Base-by-base conservation (phyloP, 1,140 invertebrate genomes). In the Zaprionus kolodkinae region DNA sequence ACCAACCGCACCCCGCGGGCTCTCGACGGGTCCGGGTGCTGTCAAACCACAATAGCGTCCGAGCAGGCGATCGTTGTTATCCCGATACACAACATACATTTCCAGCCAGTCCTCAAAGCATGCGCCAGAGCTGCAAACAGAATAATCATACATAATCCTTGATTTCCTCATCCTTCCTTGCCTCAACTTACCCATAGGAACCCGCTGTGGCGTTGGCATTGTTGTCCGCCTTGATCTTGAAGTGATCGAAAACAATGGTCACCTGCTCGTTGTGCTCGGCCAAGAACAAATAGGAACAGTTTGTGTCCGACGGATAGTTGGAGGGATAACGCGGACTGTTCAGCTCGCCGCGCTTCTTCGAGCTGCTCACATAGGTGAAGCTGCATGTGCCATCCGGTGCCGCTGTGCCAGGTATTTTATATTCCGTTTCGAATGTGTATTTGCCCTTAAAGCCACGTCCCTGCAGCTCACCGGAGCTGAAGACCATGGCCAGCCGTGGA, bases 321-420 rank as follows among this genome's bases (percentile, higher is more conserved):
- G 96, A 96, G 81, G 98, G 98, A 95, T 99, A 97, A 48, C 98
- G 95, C 11, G 98, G 98, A 15, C 98, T 99, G 93, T 99, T 99
- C 92, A 99, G 97, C 79, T 97, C 96, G 15, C 98, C 98, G 57
- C 95, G 94, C 92, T 98, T 98, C 78, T 95, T 95, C 48, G 96
- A 96, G 70, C 95, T 95, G 93, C 97, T 98, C 64, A 95, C 94
- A 93, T 99, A 99, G 0, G 96, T 96, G 93, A 99, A 99, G 52
- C 95, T 95, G 92, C 98, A 99, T 71, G 95, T 96, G 69, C 97
- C 97, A 86, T 97, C 96, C 0, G 97, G 97, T 12, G 97, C 96
- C 13, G 97, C 96, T 0, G 97, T 99, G 36, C 98, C 98, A n/a
- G 97, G 97, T 84, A 99, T 97, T 66, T 96, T 97, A 92, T 98